Conservation (phyloP, 2,888 invertebrate species). For the Sarcophaga caerulescens region DNA sequence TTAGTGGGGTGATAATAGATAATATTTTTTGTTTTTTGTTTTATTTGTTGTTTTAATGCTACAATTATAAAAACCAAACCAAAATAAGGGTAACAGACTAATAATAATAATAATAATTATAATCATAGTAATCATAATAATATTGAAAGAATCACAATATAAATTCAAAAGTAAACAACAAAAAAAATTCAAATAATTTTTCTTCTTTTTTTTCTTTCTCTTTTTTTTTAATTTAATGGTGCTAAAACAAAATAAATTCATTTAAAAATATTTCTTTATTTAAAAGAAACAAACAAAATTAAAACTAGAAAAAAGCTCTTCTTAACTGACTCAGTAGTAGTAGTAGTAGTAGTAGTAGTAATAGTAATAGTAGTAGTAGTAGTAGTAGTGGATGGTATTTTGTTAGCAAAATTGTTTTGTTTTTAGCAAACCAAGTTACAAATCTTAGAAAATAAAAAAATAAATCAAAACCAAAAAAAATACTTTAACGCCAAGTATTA, state of each 20-base stretch:
- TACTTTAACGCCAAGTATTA: too few species aligned
- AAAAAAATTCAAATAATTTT: background rate
- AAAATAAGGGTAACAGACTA: constrained; percentile 71
- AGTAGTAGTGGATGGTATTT: background rate
- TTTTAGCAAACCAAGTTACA: constrained; percentile 48
- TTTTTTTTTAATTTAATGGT: constrained; percentile 32
- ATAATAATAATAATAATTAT: background rate
- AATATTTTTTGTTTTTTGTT: constrained; percentile 56
- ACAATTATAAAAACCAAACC: constrained; percentile 67
- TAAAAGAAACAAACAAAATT: background rate
- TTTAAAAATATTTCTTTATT: constrained; percentile 14
- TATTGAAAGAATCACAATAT: constrained; percentile 64
- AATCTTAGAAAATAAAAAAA: background rate
- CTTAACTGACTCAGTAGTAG: constrained; percentile 40
- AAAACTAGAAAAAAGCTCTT: constrained; percentile 43
- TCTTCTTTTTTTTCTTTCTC: background rate
- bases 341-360: background rate
- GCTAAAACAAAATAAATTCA: constrained; percentile 50
- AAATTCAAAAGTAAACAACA: constrained; percentile 42
- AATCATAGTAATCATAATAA: background rate
- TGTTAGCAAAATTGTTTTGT: constrained; percentile 45
- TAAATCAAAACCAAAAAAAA: too few species aligned
- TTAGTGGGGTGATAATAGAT: constrained; percentile 57
- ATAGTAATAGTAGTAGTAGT: background rate
- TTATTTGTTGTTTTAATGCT: constrained; percentile 60